Percentiles rank a stretch among this genome's conserved stretches.
phyloP scores from a whole-genome alignment of 2,113 vertebrate genomes.

The Arizona elegans region DNA sequence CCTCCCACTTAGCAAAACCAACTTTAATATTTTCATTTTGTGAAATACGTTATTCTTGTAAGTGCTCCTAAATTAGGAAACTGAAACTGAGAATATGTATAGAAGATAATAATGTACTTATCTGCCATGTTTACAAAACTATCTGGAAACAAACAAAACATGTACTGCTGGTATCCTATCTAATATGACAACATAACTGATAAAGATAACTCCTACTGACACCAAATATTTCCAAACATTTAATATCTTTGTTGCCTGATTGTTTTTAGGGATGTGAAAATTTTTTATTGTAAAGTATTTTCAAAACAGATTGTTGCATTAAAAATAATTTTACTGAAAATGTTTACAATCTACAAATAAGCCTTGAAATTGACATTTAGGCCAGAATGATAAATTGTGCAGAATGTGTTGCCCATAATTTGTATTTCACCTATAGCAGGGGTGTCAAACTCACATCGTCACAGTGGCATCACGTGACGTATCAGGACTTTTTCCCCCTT shows the following conservation, averaged over 20 bases:
- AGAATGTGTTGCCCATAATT: neutral
- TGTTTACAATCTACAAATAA: neutral
- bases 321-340: neutral
- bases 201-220: neutral
- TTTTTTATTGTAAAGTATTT: neutral
- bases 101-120: neutral
- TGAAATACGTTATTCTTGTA: neutral
- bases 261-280: neutral
- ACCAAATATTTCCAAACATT: neutral
- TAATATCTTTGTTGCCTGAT: neutral
- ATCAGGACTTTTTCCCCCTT: too few species aligned
- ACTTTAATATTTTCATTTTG: neutral
- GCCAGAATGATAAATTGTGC: neutral
- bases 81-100: neutral
- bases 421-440: neutral
- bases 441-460: too few species aligned
- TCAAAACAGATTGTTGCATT: neutral
- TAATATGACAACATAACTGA: neutral
- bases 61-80: too few species aligned
- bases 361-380: neutral
- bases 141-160: neutral
- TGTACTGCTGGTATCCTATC: neutral
- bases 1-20: neutral
- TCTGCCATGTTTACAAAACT: neutral
- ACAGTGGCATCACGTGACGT: too few species aligned